These are phyloP conservation scores for Diadema setosum DNA, from an alignment of 35 echinoderm and acorn worm genomes.

Conservation along the genomic window DNA sequence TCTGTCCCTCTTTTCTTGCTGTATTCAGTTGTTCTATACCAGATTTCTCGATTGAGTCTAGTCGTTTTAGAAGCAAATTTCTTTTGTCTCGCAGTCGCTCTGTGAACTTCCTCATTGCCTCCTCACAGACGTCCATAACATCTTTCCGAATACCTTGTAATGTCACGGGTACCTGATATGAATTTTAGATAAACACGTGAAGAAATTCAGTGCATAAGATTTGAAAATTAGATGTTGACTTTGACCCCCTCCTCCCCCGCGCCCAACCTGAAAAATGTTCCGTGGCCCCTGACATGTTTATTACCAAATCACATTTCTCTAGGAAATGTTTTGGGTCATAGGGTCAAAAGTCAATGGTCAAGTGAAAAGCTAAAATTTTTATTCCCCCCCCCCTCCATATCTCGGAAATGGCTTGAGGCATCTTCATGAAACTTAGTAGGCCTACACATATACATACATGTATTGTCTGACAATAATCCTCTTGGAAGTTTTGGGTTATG, in stretches of 20 bases:
- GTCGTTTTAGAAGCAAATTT: not conserved
- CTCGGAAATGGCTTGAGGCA: no score
- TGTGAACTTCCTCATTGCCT: not conserved
- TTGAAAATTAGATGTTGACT: not conserved
- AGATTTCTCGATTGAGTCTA: not conserved
- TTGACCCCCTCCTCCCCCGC: not conserved
- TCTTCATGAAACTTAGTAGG: no score
- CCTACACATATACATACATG: no score
- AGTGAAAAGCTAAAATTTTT: no score
- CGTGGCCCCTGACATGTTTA: not conserved
- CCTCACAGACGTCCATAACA: not conserved
- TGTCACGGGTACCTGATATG: not conserved
- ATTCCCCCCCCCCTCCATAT: no score
- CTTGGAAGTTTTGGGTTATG: no score
- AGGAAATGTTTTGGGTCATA: no score
- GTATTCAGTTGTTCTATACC: not conserved
- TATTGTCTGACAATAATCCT: no score
- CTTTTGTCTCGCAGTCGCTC: not conserved
- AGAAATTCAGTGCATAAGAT: not conserved
- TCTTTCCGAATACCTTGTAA: not conserved
- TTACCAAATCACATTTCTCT: no score
- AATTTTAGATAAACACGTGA: not conserved
- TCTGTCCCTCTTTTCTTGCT: not conserved
- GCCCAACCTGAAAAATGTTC: not conserved
- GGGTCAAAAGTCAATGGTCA: no score